phyloP scores from a whole-genome alignment of 2,113 vertebrate species.

The Pipa parva region DNA sequence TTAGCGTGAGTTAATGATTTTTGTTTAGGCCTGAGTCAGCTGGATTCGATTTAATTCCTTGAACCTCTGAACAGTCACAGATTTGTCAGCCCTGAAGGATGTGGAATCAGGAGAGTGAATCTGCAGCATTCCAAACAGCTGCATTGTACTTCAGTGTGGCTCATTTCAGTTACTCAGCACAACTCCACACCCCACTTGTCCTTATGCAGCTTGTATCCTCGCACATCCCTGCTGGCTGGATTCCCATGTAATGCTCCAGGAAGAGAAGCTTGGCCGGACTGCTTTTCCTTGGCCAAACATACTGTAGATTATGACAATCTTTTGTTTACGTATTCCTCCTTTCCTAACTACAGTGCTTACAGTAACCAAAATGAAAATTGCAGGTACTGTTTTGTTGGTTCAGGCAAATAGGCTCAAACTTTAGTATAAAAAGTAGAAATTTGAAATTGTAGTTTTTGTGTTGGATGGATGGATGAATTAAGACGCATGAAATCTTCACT shows the following conservation, averaged over 20 bases:
- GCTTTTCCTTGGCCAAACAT: not conserved
- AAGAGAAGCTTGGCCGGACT: constrained; percentile 3
- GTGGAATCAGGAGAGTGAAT: constrained; percentile 9
- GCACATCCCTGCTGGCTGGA: constrained; percentile 10
- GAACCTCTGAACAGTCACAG: not conserved
- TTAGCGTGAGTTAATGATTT: not conserved
- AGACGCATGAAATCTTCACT: no score
- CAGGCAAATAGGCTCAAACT: no score
- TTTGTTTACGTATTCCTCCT: no score
- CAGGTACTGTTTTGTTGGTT: no score
- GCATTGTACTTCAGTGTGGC: not conserved
- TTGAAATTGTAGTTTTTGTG: no score
- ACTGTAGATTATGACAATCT: no score
- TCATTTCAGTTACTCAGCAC: not conserved
- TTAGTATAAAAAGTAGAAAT: no score
- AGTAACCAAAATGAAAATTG: no score
- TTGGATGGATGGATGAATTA: no score
- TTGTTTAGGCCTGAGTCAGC: constrained; percentile 1
- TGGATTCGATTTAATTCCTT: not conserved
- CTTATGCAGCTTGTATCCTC: constrained; percentile 20
- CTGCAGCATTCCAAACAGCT: constrained; percentile 18
- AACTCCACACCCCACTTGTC: not conserved
- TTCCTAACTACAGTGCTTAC: no score
- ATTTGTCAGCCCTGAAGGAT: constrained; percentile 12
- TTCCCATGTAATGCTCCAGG: constrained; percentile 1